phyloP scores from a whole-genome alignment of 2,113 vertebrate genomes.

The Tamias sibiricus region DNA sequence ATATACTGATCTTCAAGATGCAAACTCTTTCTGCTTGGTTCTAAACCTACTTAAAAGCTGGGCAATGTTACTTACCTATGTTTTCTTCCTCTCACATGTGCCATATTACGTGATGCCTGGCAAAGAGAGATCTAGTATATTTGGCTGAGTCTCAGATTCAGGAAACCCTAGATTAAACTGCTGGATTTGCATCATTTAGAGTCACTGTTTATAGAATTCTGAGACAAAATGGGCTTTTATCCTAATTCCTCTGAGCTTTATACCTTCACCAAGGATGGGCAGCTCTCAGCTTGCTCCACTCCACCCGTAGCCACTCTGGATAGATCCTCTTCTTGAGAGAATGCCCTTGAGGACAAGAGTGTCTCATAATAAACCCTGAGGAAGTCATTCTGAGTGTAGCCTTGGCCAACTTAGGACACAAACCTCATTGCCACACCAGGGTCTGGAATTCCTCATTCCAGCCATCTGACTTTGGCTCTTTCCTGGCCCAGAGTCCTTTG shows the following conservation, averaged over 20 bases:
- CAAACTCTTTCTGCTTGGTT: neutral
- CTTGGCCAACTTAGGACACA: neutral
- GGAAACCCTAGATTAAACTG: neutral
- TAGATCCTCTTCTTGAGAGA: neutral
- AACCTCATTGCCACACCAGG: neutral
- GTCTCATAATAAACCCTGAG: neutral
- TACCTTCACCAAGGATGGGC: neutral
- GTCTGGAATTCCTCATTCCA: neutral
- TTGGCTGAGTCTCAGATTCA: neutral
- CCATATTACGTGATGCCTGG: neutral
- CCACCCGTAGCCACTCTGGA: neutral
- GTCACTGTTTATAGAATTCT: neutral
- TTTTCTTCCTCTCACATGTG: neutral
- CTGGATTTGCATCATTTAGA: neutral
- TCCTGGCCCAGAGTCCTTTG: neutral
- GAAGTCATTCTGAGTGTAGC: neutral
- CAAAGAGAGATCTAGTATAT: slow-evolving; percentile 4
- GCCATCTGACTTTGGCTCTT: neutral
- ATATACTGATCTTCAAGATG: neutral
- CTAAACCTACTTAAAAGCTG: neutral
- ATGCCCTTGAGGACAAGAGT: neutral
- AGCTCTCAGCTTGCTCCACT: neutral
- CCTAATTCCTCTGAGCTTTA: neutral
- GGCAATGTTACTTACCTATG: neutral
- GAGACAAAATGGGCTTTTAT: neutral